A percentile compares a stretch with the other conserved stretches of the same genome.
Evolutionary conservation across 2,113 vertebrate species (phyloP).

Genomic region (Corythornis cristatus): DNA sequence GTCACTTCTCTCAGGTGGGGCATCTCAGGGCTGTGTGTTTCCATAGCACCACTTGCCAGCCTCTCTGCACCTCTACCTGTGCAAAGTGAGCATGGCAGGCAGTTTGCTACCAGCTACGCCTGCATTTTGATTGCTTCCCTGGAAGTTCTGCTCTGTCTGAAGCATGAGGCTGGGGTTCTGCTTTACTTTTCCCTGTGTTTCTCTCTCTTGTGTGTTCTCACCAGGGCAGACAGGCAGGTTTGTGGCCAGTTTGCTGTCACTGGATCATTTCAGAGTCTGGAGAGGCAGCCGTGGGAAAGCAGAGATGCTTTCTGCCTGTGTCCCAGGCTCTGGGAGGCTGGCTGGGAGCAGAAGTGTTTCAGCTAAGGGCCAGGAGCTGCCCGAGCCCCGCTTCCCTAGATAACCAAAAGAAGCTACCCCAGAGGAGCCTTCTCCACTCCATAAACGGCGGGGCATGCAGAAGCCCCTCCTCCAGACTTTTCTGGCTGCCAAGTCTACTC

Average conservation of each 20-base stretch:
- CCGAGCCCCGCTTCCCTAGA: neutral
- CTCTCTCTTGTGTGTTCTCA: neutral
- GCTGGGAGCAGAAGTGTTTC: neutral
- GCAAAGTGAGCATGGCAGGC: neutral
- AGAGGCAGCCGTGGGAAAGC: neutral
- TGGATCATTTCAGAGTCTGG: neutral
- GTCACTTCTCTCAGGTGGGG: neutral
- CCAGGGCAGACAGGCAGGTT: neutral
- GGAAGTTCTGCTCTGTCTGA: neutral
- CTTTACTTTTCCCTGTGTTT: neutral
- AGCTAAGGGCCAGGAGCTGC: neutral
- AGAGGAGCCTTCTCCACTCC: neutral
- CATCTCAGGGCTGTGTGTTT: neutral
- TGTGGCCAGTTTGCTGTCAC: fast-evolving
- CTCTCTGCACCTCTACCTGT: neutral
- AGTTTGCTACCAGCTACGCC: neutral
- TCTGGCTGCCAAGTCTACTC: neutral
- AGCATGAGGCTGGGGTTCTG: neutral
- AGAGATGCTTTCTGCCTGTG: neutral
- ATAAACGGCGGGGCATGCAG: neutral
- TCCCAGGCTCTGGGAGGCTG: fast-evolving
- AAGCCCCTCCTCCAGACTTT: neutral
- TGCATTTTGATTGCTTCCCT: neutral
- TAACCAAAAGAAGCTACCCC: neutral
- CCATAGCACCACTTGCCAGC: neutral